phyloP scores from a whole-genome alignment of 2,888 invertebrate species.

The Leptura quadrifasciata region DNA sequence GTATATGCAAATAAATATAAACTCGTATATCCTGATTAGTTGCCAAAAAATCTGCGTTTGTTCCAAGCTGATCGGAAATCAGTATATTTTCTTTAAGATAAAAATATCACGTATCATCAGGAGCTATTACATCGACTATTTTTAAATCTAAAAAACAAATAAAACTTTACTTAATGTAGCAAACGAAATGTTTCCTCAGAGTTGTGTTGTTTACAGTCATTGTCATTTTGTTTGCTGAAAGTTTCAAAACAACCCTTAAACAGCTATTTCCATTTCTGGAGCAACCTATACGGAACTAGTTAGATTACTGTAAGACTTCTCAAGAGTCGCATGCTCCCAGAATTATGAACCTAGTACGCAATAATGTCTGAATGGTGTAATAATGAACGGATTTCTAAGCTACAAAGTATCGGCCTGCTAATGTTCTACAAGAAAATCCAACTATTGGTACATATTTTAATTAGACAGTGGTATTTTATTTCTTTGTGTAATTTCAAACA shows the following conservation, averaged over 20 bases:
- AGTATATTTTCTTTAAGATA: background rate
- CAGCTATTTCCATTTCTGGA: constrained; percentile 27
- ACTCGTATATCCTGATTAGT: background rate
- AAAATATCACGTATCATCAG: background rate
- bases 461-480: too few relatives aligned
- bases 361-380: background rate
- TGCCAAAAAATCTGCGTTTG: background rate
- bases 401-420: background rate
- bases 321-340: constrained; percentile 1
- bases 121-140: background rate
- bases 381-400: background rate
- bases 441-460: too few relatives aligned
- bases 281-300: constrained; percentile 25
- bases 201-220: constrained; percentile 26
- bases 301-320: constrained; percentile 11
- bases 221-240: constrained; percentile 28
- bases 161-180: constrained; percentile 28
- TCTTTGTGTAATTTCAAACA: too few relatives aligned
- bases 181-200: constrained; percentile 14
- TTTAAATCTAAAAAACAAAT: constrained; percentile 11
- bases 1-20: background rate
- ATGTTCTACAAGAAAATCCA: too few relatives aligned
- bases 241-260: constrained; percentile 29
- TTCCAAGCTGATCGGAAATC: background rate
- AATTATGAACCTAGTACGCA: constrained; percentile 4